Conservation (phyloP, 35 echinoderm and acorn worm genomes). For the Apostichopus californicus region DNA sequence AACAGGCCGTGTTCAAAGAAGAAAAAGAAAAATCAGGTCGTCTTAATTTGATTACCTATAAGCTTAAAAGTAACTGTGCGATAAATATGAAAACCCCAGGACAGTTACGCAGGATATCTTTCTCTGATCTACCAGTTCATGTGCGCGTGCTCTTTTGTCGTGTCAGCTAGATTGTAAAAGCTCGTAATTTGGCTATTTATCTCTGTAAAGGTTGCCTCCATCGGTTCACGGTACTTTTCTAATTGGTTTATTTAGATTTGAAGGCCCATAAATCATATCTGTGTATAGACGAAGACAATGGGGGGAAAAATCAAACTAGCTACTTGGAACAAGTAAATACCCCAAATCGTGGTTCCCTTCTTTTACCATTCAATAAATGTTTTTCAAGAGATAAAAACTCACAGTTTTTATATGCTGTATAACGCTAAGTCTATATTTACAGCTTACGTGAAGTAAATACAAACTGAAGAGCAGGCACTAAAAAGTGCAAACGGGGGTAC, state of each 20-base stretch:
- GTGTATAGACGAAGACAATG: conserved; percentile 18
- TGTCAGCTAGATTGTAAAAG: not conserved
- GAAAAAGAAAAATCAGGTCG: too few species aligned
- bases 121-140: not conserved
- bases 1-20: too few species aligned
- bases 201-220: not conserved
- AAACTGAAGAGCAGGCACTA: not conserved
- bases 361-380: conserved; percentile 1
- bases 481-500: not conserved
- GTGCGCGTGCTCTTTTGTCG: not conserved
- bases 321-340: not conserved
- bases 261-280: conserved; percentile 42
- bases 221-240: conserved; percentile 41
- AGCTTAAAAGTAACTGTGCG: too few species aligned
- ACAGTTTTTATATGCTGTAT: not conserved
- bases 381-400: not conserved
- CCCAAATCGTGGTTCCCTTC: not conserved
- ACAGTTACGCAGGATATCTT: not conserved
- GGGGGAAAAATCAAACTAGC: conserved; percentile 2
- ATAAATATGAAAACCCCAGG: too few species aligned
- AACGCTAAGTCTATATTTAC: not conserved
- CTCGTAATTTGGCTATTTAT: conserved; percentile 1
- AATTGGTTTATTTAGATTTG: conserved; percentile 45
- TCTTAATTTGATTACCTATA: too few species aligned
- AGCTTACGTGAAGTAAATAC: not conserved